A percentile compares a stretch with the other conserved stretches of the same genome.
These are phyloP conservation scores for Virgularia gustaviana DNA, from an alignment of 92 coral and sea anemone species.

Conservation along the genomic window DNA sequence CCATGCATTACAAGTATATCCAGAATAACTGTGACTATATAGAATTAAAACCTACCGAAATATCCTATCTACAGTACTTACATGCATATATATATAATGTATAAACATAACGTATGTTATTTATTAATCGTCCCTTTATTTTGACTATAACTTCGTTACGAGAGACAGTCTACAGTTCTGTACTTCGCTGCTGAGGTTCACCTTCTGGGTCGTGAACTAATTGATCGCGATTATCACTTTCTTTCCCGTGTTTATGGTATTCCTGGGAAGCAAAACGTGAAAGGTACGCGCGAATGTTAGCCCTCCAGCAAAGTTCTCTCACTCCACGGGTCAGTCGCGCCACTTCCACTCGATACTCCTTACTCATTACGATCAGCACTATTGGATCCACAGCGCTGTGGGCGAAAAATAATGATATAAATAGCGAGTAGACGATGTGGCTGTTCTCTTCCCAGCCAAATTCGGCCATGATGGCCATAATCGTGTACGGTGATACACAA, in stretches of 20 bases:
- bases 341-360: conserved; percentile 62
- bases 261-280: conserved; percentile 6
- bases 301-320: conserved; percentile 33
- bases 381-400: conserved; percentile 92
- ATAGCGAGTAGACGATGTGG: conserved; percentile 62
- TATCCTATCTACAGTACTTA: too few relatives aligned
- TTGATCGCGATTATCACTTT: conserved; percentile 34
- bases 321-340: conserved; percentile 11
- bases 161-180: conserved; percentile 6
- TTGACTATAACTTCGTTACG: neutral
- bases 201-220: conserved; percentile 23
- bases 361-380: conserved; percentile 92
- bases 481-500: conserved; percentile 75
- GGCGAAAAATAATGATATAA: conserved; percentile 70
- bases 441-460: conserved; percentile 46
- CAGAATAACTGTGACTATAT: too few relatives aligned
- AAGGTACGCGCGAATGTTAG: conserved; percentile 24
- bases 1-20: neutral
- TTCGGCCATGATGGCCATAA: conserved; percentile 63
- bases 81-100: too few relatives aligned
- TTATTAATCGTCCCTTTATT: neutral
- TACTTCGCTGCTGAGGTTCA: conserved; percentile 33
- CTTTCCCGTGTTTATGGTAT: conserved; percentile 34
- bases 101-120: too few relatives aligned
- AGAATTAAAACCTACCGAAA: neutral